phyloP scores from a whole-genome alignment of 2,797 vertebrate genomes.

The Spheniscus humboldti region DNA sequence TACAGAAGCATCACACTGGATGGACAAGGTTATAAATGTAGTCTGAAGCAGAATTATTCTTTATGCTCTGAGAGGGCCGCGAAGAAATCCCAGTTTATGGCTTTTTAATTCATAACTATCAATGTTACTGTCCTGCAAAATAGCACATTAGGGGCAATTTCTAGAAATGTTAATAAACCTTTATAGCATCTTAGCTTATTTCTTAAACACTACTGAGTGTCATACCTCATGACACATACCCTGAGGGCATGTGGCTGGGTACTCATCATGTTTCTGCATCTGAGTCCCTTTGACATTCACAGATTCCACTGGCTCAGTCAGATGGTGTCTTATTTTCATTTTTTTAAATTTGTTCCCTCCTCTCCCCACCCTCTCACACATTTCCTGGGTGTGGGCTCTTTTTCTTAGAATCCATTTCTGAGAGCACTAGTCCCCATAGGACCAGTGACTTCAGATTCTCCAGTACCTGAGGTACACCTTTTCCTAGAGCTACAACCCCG shows the following conservation, averaged over 20 bases:
- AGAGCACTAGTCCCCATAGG: background rate
- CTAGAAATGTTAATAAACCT: background rate
- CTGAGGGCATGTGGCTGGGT: background rate
- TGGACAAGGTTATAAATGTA: background rate
- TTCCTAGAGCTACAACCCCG: background rate
- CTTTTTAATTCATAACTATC: background rate
- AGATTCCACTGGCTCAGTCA: background rate
- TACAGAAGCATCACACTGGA: background rate
- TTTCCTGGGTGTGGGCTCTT: background rate
- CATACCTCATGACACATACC: background rate
- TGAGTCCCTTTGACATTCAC: background rate
- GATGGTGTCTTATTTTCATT: background rate
- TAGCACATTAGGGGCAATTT: background rate
- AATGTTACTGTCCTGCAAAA: background rate
- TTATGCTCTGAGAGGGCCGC: background rate
- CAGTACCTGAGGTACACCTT: background rate
- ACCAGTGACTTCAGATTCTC: background rate
- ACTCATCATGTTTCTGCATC: background rate
- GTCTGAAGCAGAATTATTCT: background rate
- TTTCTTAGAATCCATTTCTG: background rate
- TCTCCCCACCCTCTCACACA: background rate
- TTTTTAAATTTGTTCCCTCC: background rate
- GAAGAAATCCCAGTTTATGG: background rate
- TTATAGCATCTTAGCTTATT: background rate
- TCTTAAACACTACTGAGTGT: background rate